Conservation (phyloP, 2,113 vertebrate genomes). For the Oryzias woworae region DNA sequence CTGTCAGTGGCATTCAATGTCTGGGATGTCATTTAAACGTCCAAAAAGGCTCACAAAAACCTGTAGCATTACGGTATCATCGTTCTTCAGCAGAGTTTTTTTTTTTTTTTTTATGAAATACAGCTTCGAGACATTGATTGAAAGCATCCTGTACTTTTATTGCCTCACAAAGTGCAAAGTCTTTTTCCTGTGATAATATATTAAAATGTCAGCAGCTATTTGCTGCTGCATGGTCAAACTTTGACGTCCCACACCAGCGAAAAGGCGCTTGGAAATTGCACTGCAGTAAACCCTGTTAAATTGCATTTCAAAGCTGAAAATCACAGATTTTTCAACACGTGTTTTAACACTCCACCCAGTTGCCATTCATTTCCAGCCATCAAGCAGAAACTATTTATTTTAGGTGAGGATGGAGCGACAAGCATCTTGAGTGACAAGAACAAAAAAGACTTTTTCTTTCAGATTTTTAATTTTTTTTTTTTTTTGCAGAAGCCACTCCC, state of each 20-base stretch:
- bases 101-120: too few species aligned
- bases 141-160: conserved; percentile 5
- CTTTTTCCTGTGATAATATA: not conserved
- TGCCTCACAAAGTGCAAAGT: conserved; percentile 21
- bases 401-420: conserved; percentile 14
- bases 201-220: not conserved
- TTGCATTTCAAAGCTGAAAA: not conserved
- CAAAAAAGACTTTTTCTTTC: conserved; percentile 5
- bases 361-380: conserved; percentile 3
- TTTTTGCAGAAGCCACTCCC: conserved; percentile 82
- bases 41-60: too few species aligned
- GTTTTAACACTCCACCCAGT: conserved; percentile 36
- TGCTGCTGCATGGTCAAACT: too few species aligned
- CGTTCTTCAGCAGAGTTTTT: too few species aligned
- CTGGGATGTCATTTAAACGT: too few species aligned
- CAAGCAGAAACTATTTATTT: conserved; percentile 35
- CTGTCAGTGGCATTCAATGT: too few species aligned
- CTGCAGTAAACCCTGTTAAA: too few species aligned
- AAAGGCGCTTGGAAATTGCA: too few species aligned
- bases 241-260: too few species aligned
- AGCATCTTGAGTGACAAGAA: conserved; percentile 4
- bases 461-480: conserved; percentile 21
- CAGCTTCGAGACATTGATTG: too few species aligned
- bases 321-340: conserved; percentile 11
- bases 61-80: too few species aligned